Base-by-base conservation (phyloP, 2,888 invertebrate species). In the Cataglyphis rosenhaueri region DNA sequence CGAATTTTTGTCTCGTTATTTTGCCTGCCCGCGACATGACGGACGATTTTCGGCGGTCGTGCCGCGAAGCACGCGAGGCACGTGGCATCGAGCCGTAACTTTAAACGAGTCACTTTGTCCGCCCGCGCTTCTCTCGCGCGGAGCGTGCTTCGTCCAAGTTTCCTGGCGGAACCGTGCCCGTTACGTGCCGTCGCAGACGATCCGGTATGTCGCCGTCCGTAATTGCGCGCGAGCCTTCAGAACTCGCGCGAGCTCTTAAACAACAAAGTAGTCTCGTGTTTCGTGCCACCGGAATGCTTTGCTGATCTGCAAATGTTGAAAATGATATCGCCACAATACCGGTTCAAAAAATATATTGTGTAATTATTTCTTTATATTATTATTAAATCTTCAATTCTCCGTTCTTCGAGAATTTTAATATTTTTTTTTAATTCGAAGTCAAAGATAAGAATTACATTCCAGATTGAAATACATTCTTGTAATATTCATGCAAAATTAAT, bases 71-170 rank as follows among this genome's bases (percentile, higher is more conserved):
- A 86, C 84, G 86, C 87, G 83, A 87, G 85, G 86, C 87, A 89
- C 89, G 89, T 89, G 89, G 88, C 89, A 86, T 79, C 74, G 73
- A 64, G 76, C 76, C 83, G 86, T 89, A 89, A 89, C 89, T 89
- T 89, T 89, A 89, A 89, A 89, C 88, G 89, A 89, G 88, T 89
- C 89, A 87, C 85, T 89, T 84, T 86, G 88, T 84, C 83, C 87
- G 44, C 68, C 65, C 59, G 38, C 85, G 59, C 61, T 48, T 57
- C 55, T 18, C 83, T 62, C 71, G 44, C 44, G 15, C 66, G 41
- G 21, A 64, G 29, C 64, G 87, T 73, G 62, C 64, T 62, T 62
- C 44, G 73, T 70, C 79, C 70, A 88, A 88, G 87, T 88, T 88
- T 89, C 81, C 85, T 78, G 73, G 62, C 79, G 59, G 64, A 75